phyloP scores from a whole-genome alignment of 2,113 vertebrate genomes.

The Haemorhous mexicanus region DNA sequence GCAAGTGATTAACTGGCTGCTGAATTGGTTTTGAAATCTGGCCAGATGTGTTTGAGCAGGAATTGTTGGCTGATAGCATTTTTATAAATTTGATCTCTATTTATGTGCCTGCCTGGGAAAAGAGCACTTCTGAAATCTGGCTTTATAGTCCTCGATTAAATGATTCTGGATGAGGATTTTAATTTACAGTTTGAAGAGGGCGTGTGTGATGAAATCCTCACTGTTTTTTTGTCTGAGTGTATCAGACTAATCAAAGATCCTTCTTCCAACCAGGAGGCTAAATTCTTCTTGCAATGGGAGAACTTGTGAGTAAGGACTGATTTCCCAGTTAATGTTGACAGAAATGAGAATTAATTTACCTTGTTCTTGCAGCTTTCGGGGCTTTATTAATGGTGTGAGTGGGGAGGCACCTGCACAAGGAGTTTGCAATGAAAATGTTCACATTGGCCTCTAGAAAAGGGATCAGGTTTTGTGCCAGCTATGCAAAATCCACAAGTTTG shows the following conservation, averaged over 20 bases:
- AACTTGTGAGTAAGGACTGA: not conserved
- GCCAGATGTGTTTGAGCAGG: constrained; percentile 34
- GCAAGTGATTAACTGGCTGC: constrained; percentile 37
- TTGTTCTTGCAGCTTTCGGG: not conserved
- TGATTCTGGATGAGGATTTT: not conserved
- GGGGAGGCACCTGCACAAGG: not conserved
- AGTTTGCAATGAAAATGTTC: not conserved
- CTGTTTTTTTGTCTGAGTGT: not conserved
- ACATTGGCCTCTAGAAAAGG: not conserved
- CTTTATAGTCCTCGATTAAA: not conserved
- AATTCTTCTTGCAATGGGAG: not conserved
- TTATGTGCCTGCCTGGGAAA: not conserved
- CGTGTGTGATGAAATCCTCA: not conserved
- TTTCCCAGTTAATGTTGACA: not conserved
- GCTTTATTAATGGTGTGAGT: not conserved
- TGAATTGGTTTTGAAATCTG: constrained; percentile 25
- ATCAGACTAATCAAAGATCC: not conserved
- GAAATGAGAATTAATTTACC: not conserved
- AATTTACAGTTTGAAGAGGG: not conserved
- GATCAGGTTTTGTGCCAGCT: not conserved
- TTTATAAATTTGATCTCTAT: constrained; percentile 30
- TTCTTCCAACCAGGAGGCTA: not conserved
- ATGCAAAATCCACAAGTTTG: not conserved
- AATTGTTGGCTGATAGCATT: constrained; percentile 1
- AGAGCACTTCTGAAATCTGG: constrained; percentile 43